A percentile compares a stretch with the other conserved stretches of the same genome.
These are phyloP conservation scores for Drosophila peninsularis DNA, from an alignment of 2,888 invertebrate genomes.

Conservation along the genomic window DNA sequence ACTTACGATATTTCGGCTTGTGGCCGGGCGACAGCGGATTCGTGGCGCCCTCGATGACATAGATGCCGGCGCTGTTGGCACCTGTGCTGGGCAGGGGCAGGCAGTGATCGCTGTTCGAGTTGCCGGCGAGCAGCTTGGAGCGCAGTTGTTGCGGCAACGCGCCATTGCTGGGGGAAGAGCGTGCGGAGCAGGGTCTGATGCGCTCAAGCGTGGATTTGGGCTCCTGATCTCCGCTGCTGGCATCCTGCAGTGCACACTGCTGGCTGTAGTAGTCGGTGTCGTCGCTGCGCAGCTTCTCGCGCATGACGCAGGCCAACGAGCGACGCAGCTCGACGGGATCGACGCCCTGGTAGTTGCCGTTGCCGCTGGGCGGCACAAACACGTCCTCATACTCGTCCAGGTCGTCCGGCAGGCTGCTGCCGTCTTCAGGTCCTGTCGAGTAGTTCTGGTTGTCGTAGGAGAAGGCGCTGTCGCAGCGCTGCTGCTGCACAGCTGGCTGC, in stretches of 20 bases:
- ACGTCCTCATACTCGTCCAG: conserved; percentile 80
- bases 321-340: conserved; percentile 68
- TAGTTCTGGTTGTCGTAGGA: conserved; percentile 83
- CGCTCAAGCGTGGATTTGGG: conserved; percentile 55
- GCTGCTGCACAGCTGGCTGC: conserved; percentile 35
- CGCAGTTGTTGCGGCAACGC: conserved; percentile 55
- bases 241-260: conserved; percentile 23
- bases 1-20: conserved; percentile 81
- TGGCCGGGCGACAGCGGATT: conserved; percentile 69
- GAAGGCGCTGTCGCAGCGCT: conserved; percentile 70
- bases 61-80: conserved; percentile 47
- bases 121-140: conserved; percentile 58
- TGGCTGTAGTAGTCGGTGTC: conserved; percentile 73
- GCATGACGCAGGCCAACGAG: conserved; percentile 71
- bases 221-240: conserved; percentile 52
- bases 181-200: conserved; percentile 53
- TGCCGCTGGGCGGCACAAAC: conserved; percentile 66
- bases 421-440: conserved; percentile 76
- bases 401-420: conserved; percentile 53
- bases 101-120: conserved; percentile 62
- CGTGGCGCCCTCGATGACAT: conserved; percentile 78
- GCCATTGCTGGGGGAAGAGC: conserved; percentile 59
- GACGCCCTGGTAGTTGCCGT: conserved; percentile 45
- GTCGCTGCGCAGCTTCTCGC: conserved; percentile 80
- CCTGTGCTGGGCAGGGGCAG: conserved; percentile 51